Evolutionary conservation across 2,888 invertebrate genomes (phyloP), one percentile per base, ranked within the genome.

Genomic region (Synanthedon vespiformis): DNA sequence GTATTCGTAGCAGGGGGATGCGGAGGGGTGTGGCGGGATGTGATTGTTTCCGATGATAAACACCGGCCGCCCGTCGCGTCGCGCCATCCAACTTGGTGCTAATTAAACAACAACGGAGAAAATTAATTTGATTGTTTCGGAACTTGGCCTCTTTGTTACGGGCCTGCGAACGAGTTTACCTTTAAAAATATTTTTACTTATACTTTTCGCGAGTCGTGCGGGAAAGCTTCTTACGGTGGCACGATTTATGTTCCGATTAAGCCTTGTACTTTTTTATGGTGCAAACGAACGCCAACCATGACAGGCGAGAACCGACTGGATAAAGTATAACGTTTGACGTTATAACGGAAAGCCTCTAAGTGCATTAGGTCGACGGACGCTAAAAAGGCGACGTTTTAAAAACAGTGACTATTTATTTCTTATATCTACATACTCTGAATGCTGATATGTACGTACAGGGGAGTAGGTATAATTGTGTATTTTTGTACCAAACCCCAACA

Each of bases 31-130:
- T 57, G 49, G 51, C 56, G 67, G 70, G 71, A 67, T 61, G 74
- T 77, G 86, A 85, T 85, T 85, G 85, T 84, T 84, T 83, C 77
- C 77, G 78, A 84, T 84, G 84, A 86, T 86, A 86, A 85, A 82
- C 83, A 85, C 80, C 76, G 82, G 76, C 80, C 81, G 76, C 78
- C 81, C 78, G 77, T 74, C 77, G 75, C 75, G 79, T 74, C 77
- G 75, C 75, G 79, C 80, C 74, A 80, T 78, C 84, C 78, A 76
- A 79, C 74, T 80, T 77, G 77, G 73, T 78, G 80, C 85, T 85
- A 86, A 85, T 86, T 86, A 85, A 86, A 86, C 84, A 84, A 83
- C 84, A 85, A 83, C 84, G 82, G 80, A 77, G 81, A 80, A 84
- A 83, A 85, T 85, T 84, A 83, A 85, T 84, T 84, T 80, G 80